Conservation (phyloP, 2,888 invertebrate genomes). For the Buathra laborator region DNA sequence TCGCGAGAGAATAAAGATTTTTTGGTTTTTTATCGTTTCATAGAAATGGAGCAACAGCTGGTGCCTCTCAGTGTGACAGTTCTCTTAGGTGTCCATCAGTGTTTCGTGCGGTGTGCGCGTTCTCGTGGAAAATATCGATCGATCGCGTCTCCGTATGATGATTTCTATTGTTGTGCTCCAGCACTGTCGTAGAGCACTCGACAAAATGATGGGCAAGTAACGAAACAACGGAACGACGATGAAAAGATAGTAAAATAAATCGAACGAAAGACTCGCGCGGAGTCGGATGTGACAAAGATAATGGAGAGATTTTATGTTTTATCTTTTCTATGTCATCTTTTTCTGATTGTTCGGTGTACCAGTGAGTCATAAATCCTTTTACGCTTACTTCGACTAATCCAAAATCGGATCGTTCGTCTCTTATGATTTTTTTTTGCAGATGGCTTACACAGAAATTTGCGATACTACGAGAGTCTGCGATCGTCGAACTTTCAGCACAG, state of each 20-base stretch:
- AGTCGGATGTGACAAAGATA: constrained; percentile 29
- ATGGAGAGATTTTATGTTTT: constrained; percentile 56
- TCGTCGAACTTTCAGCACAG: constrained; percentile 91
- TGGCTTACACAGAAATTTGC: constrained; percentile 91
- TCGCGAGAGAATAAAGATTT: neutral
- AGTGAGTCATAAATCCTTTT: constrained; percentile 57
- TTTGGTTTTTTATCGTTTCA: constrained; percentile 15
- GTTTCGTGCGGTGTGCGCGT: neutral
- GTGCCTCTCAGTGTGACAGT: neutral
- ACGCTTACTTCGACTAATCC: neutral
- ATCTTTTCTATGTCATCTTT: constrained; percentile 54
- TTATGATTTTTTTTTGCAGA: constrained; percentile 84
- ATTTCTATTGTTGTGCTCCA: constrained; percentile 44
- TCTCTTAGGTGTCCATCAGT: constrained; percentile 13
- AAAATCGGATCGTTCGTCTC: neutral
- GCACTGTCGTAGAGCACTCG: constrained; percentile 20
- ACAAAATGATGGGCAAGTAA: constrained; percentile 9
- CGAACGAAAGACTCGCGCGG: neutral
- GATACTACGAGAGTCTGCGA: constrained; percentile 93
- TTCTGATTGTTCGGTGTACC: constrained; percentile 45
- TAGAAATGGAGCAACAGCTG: neutral
- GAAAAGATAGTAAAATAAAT: constrained; percentile 13
- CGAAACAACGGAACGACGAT: neutral
- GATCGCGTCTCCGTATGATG: constrained; percentile 33
- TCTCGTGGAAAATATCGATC: constrained; percentile 7